Base-by-base conservation (phyloP, 2,113 vertebrate genomes). In the Ranitomeya variabilis region DNA sequence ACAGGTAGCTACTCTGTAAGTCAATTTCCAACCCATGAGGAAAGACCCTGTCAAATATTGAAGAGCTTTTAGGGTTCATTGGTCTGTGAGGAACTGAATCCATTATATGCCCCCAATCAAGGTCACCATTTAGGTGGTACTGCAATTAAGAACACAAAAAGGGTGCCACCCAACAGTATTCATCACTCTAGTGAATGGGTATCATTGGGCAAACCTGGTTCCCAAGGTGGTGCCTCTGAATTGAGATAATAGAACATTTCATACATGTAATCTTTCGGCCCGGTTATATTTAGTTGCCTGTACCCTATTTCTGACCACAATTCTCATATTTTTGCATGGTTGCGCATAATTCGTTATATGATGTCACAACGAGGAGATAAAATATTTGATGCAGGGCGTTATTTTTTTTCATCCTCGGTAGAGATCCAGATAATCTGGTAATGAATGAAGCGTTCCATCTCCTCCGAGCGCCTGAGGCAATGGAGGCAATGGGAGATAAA, bases 371-470 rank as follows among this genome's bases (percentile, higher is more conserved):
- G 9, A 79, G 77, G 52, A 55, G 77, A 79, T 79, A 26, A 55
- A 79, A 79, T 55, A 57, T 26, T 11, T 78, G 8, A 23, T 13
- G 77, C 77, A 15, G 19, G 13, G 57, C 5, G 2, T 3, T 55
- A 15, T 79, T n/a, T 79, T 45, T 31, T 57, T 79, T 26, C 52
- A 57, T n/a, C 77, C 77, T 79, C 21, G n/a, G 51, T 23, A 57
- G n/a, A 23, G 77, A 79, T n/a, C 52, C 51, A 79, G 52, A 57
- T 79, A 54, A 79, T 57, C 77, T 55, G 52, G 77, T 79, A 79
- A 79, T 79, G 77, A 79, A 79, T 79, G 77, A 55, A 79, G 77
- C 51, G 31, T 79, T 23, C 77, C 57, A 55, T 79, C 73, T 76
- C 77, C 77, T 55, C 21, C 21, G 21, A 23, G 77, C 9, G 52